Conservation (phyloP, 2,797 vertebrate genomes). For the Bryconaethiops microstoma region DNA sequence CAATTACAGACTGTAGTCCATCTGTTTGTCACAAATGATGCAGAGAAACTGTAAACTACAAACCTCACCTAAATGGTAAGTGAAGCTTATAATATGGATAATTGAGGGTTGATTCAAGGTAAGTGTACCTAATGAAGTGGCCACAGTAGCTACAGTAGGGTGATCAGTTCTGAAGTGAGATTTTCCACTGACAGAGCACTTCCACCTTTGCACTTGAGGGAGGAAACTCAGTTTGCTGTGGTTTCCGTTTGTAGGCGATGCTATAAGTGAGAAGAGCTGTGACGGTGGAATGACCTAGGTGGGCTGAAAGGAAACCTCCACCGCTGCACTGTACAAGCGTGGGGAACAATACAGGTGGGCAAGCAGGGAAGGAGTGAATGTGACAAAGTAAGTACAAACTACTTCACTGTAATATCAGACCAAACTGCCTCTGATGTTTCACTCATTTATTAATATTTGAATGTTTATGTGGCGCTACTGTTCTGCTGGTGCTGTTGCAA, state of each 20-base stretch:
- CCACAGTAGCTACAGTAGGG: too few relatives aligned
- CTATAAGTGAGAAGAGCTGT: conserved; percentile 13
- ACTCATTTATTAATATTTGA: too few relatives aligned
- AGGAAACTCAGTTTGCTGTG: conserved; percentile 29
- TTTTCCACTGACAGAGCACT: background rate
- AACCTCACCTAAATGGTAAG: too few relatives aligned
- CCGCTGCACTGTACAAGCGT: conserved; percentile 19
- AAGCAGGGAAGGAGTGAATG: background rate
- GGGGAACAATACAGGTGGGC: conserved; percentile 32
- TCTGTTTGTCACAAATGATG: too few relatives aligned
- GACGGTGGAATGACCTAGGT: conserved; percentile 42
- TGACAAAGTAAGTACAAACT: background rate
- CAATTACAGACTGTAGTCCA: too few relatives aligned
- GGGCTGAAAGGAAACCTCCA: conserved; percentile 36
- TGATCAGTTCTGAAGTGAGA: background rate
- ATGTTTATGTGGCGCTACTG: too few relatives aligned
- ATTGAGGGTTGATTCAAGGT: background rate
- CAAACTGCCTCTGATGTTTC: background rate
- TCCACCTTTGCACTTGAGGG: conserved; percentile 14
- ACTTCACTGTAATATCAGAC: background rate
- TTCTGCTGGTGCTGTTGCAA: too few relatives aligned
- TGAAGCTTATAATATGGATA: too few relatives aligned
- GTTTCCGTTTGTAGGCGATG: conserved; percentile 43
- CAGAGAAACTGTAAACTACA: too few relatives aligned
- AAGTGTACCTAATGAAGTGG: background rate